Base-by-base conservation (phyloP, 2,113 vertebrate species). In the Pterocles burchelli region DNA sequence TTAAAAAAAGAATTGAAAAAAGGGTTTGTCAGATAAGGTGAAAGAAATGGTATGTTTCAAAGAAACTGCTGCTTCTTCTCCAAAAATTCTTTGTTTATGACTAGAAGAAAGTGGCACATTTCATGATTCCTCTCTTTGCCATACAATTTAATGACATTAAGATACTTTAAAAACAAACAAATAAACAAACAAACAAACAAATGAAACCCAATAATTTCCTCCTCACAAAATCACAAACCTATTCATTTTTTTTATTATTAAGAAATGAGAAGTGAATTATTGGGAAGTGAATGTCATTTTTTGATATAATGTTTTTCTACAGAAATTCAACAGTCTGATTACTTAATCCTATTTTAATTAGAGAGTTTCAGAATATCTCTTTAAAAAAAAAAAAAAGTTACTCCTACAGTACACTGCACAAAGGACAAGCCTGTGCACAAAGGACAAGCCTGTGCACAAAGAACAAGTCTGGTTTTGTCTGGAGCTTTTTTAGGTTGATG, bases 1-100 rank as follows among this genome's bases (percentile, higher is more conserved):
- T 21, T 51, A 24, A 54, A 38, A 58, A 71, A 88, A 45, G 6
- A 25, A 6, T 4, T 45, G 19, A 6, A 6, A 33, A 71, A 46
- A 46, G 34, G 1, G 0, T 17, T 71, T 65, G 2, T 63, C n/a
- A 41, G 16, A 36, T 16, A 46, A 2, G 7, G 5, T 61, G 22
- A 75, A 61, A 57, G 14, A 49, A 77, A 29, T 13, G 15, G 6
- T 49, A 10, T 10, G 24, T 49, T 51, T 51, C 34, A 86, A 66
- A 49, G 25, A 57, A 74, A 29, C 3, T 20, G 7, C 17, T 77
- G 9, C 31, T 65, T 41, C 11, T 68, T 88, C 14, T 61, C 5
- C 2, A 77, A 24, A 77, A 49, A 29, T 28, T 76, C 6, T 38
- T 70, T 57, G 7, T 31, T 87, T 72, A 55, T 54, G 10, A 20